These are phyloP conservation scores for Chloropsis cyanopogon DNA, from an alignment of 2,113 vertebrate genomes.

Conservation along the genomic window DNA sequence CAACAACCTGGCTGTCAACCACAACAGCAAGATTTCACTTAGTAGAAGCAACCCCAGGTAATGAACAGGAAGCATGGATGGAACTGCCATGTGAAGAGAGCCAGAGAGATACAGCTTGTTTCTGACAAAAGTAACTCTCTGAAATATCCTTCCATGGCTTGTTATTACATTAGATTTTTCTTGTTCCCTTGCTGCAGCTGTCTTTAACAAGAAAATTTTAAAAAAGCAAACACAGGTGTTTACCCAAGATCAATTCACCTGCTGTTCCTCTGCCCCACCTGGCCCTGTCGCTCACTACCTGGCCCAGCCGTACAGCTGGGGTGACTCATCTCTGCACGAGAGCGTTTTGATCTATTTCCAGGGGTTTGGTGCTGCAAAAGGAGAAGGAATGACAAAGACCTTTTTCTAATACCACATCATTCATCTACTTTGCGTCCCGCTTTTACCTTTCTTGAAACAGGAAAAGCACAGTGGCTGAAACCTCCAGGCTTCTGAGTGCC, in stretches of 20 bases:
- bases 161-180: not conserved
- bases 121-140: not conserved
- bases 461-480: not conserved
- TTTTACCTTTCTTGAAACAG: not conserved
- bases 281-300: not conserved
- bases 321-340: not conserved
- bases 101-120: not conserved
- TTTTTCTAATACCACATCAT: not conserved
- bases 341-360: not conserved
- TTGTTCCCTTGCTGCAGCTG: conserved; percentile 34
- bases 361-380: not conserved
- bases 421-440: not conserved
- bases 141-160: not conserved
- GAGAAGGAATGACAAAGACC: not conserved
- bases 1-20: not conserved
- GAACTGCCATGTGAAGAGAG: not conserved
- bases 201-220: not conserved
- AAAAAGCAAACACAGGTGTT: conserved; percentile 54
- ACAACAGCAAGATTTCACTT: not conserved
- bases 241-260: conserved; percentile 51
- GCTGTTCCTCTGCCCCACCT: conserved; percentile 53
- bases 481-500: not conserved
- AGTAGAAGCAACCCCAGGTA: not conserved
- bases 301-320: not conserved
- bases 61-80: not conserved